Evolutionary conservation across 2,113 vertebrate species (phyloP).

Genomic region (Notarius lentiginosus): DNA sequence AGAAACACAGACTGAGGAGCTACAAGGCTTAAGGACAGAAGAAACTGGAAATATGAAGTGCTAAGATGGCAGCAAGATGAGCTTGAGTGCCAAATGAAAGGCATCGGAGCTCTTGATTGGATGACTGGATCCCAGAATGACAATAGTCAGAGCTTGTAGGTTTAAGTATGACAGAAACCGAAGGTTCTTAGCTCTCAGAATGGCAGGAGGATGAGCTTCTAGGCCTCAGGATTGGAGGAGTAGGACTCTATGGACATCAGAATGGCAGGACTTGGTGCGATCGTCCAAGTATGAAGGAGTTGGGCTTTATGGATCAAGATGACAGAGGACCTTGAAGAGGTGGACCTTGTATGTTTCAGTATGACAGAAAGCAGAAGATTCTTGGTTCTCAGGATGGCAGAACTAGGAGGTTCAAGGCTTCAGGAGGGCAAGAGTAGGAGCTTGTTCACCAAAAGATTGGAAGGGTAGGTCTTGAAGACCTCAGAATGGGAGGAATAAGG

Average conservation of each 20-base stretch:
- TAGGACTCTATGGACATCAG: neutral
- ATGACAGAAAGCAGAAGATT: neutral
- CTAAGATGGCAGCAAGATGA: neutral
- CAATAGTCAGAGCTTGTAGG: neutral
- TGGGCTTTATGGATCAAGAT: neutral
- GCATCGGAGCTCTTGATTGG: neutral
- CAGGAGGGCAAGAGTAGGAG: neutral
- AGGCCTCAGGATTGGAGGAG: neutral
- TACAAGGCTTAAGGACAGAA: neutral
- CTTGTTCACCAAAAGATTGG: neutral
- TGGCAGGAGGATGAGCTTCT: neutral
- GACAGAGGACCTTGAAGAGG: neutral
- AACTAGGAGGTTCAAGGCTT: neutral
- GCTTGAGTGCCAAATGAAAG: neutral
- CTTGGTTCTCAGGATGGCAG: neutral
- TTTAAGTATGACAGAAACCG: neutral
- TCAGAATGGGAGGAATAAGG: neutral
- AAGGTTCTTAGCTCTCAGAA: neutral
- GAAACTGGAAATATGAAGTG: neutral
- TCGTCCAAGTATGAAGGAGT: neutral
- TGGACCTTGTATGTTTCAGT: neutral
- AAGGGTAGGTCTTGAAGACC: neutral
- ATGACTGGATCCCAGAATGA: no score
- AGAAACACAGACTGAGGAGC: neutral
- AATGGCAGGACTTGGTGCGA: neutral